Evolutionary conservation across 2,797 vertebrate genomes (phyloP), one percentile per base, ranked within the genome.

Genomic region (Pelochelys cantorii): DNA sequence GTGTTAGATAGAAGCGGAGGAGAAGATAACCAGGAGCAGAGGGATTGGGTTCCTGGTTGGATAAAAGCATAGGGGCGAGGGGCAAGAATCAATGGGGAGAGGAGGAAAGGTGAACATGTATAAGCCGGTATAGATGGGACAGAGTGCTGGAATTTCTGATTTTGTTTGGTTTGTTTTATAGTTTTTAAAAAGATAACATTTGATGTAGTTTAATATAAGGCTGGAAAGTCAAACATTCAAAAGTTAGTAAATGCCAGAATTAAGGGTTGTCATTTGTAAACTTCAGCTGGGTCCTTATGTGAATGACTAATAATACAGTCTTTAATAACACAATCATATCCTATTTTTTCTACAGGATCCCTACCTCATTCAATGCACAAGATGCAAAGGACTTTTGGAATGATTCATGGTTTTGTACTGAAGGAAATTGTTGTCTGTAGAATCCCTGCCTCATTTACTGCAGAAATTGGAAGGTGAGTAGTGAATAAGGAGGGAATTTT

Each of bases 401-500:
- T 60, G 11, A 17, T 84, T 90, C 62, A 34, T 12, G 31, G 62
- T 65, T n/a, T 29, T 18, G 15, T n/a, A 65, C 15, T 65, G 62
- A 65, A 18, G 15, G 31, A 65, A 31, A 65, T 15, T 65, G 25
- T 29, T 65, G 60, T 31, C 14, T 18, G 31, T 65, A 65, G 31
- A 65, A 65, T 15, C 31, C 31, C 27, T 65, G 31, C 29, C 31
- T 31, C 31, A 65, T 31, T 15, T 52, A 56, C 52, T 77, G 48
- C 48, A 78, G 89, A 90, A 94, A 90, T 22, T 17, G 8, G 79
- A 85, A 93, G 9, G 86, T 78, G 56, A 37, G 15, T 83, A 85
- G 31, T 62, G 81, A 83, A 71, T 42, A 20, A 10, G 37, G 22
- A 2, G 80, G 92, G 79, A 5, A 1, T 79, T 20, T 5, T 54